Conservation (phyloP, 2,888 invertebrate genomes). For the Caenorhabditis becei region DNA sequence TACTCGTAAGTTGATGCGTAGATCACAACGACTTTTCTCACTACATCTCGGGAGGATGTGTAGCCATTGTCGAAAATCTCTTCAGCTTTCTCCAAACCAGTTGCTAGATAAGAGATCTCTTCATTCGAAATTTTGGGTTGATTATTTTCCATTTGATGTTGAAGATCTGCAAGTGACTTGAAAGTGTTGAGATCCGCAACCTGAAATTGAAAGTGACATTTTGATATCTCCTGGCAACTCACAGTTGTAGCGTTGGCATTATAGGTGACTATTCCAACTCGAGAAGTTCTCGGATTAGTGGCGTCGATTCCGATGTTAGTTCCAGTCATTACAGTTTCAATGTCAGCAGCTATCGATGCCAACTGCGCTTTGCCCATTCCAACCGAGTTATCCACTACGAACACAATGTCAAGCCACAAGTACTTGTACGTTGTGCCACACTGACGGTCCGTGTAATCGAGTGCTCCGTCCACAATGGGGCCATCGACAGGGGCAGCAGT, state of each 20-base stretch:
- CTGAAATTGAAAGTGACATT: not conserved
- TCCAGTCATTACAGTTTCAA: not conserved
- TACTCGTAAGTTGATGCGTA: constrained; percentile 51
- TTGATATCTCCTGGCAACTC: not conserved
- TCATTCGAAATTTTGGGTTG: constrained; percentile 9
- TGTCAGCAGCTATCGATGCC: too few species aligned
- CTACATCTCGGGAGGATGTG: constrained; percentile 12
- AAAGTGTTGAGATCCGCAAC: constrained; percentile 18
- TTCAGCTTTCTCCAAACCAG: constrained; percentile 40
- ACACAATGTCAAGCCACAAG: too few species aligned
- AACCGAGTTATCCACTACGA: too few species aligned
- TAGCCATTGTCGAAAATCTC: constrained; percentile 22
- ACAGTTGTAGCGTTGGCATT: constrained; percentile 14
- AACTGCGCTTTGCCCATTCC: too few species aligned
- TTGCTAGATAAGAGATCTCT: constrained; percentile 25
- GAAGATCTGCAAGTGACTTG: constrained; percentile 33
- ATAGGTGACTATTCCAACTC: constrained; percentile 52
- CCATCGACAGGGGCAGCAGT: too few species aligned
- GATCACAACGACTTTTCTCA: constrained; percentile 39
- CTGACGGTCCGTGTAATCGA: too few species aligned
- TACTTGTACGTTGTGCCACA: too few species aligned
- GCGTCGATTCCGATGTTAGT: constrained; percentile 24
- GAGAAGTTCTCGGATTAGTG: constrained; percentile 22
- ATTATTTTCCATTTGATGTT: not conserved
- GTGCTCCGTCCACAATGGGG: too few species aligned